Conservation (phyloP, 1,140 invertebrate genomes). For the Leptinotarsa undecemlineata region DNA sequence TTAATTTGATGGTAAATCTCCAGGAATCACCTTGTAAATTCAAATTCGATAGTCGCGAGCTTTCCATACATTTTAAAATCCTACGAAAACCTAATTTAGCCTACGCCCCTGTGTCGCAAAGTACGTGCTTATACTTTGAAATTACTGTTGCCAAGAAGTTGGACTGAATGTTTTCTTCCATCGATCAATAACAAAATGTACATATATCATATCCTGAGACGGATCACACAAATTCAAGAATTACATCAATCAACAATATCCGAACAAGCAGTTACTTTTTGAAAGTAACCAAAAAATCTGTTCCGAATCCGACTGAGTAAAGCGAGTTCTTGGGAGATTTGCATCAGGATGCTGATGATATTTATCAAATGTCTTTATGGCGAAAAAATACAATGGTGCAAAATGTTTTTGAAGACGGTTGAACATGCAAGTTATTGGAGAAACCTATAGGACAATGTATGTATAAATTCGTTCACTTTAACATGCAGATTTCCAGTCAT, state of each 20-base stretch:
- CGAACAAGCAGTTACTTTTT: neutral
- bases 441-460: too few relatives aligned
- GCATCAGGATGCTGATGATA: neutral
- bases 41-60: slow-evolving; percentile 4
- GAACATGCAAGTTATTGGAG: too few relatives aligned
- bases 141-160: slow-evolving; percentile 14
- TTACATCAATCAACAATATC: slow-evolving; percentile 1
- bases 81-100: slow-evolving; percentile 13
- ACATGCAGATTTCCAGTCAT: too few relatives aligned
- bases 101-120: slow-evolving; percentile 16
- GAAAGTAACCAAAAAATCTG: neutral
- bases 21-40: slow-evolving; percentile 16
- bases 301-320: neutral
- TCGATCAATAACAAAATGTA: slow-evolving; percentile 13
- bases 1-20: slow-evolving; percentile 9
- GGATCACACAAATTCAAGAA: neutral
- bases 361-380: neutral
- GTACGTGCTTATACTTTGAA: slow-evolving; percentile 19
- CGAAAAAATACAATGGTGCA: neutral
- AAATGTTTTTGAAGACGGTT: neutral
- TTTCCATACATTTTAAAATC: slow-evolving; percentile 19
- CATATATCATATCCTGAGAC: neutral
- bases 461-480: too few relatives aligned
- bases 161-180: slow-evolving; percentile 15
- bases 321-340: neutral